Conservation (phyloP, 2,113 vertebrate genomes). For the Peromyscus leucopus region DNA sequence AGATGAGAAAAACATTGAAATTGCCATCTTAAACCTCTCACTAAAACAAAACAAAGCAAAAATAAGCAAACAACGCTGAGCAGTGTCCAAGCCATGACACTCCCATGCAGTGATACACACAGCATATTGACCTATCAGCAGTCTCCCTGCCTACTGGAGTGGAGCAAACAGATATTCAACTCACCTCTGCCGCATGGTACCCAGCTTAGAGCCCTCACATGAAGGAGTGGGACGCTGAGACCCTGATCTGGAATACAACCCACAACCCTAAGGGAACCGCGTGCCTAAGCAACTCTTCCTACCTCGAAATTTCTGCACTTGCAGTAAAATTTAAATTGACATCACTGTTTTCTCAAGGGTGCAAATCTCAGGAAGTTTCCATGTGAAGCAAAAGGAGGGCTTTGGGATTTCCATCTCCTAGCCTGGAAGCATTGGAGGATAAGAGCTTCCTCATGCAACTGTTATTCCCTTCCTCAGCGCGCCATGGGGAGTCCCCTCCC, state of each 20-base stretch:
- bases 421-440: neutral
- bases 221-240: too few relatives aligned
- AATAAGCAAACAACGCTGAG: neutral
- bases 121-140: neutral
- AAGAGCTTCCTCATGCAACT: neutral
- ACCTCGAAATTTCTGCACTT: neutral
- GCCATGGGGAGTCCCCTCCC: neutral
- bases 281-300: neutral
- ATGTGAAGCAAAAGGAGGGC: neutral
- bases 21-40: neutral
- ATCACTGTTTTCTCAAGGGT: neutral
- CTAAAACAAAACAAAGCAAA: neutral
- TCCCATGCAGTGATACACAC: neutral
- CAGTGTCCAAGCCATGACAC: too few relatives aligned
- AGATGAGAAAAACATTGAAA: neutral
- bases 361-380: constrained; percentile 4
- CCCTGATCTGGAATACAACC: neutral
- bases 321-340: constrained; percentile 21
- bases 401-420: neutral
- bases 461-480: neutral
- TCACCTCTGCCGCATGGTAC: neutral
- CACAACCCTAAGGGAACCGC: neutral
- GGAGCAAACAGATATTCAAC: neutral
- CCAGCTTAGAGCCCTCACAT: neutral
- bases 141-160: neutral